Evolutionary conservation across 2,888 invertebrate species (phyloP).

Genomic region (Corbicula japonica): DNA sequence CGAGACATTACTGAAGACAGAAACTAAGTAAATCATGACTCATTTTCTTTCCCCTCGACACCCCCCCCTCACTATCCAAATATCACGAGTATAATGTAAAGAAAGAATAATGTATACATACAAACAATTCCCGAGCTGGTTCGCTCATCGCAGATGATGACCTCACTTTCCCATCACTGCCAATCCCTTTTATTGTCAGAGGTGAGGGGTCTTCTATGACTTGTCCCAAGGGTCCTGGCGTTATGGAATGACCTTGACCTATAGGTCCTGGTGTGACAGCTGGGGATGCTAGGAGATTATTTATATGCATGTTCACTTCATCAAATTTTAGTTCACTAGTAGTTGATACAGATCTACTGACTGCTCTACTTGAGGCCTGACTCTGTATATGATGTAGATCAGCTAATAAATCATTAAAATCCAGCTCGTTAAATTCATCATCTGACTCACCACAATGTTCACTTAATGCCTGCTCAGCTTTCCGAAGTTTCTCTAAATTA

Average conservation of each 20-base stretch:
- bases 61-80: too few relatives aligned
- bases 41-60: too few relatives aligned
- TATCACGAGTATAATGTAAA: too few relatives aligned
- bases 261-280: conserved; percentile 66
- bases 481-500: conserved; percentile 79
- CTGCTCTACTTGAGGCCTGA: conserved; percentile 68
- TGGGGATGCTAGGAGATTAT: conserved; percentile 70
- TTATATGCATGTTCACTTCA: conserved; percentile 66
- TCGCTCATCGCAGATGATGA: conserved; percentile 66
- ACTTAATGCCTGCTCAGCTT: conserved; percentile 78
- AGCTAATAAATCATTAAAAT: conserved; percentile 62
- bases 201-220: conserved; percentile 36
- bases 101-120: conserved; percentile 42
- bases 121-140: conserved; percentile 61
- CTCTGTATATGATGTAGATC: conserved; percentile 60
- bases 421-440: conserved; percentile 70
- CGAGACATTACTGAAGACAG: too few relatives aligned
- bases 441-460: conserved; percentile 73
- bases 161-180: conserved; percentile 38
- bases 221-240: conserved; percentile 19
- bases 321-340: conserved; percentile 69
- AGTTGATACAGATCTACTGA: conserved; percentile 67
- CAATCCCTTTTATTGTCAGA: conserved; percentile 39
- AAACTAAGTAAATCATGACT: too few relatives aligned
- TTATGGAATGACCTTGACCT: conserved; percentile 15